Conservation (phyloP, 2,797 vertebrate genomes). For the Psittacula derbiana region DNA sequence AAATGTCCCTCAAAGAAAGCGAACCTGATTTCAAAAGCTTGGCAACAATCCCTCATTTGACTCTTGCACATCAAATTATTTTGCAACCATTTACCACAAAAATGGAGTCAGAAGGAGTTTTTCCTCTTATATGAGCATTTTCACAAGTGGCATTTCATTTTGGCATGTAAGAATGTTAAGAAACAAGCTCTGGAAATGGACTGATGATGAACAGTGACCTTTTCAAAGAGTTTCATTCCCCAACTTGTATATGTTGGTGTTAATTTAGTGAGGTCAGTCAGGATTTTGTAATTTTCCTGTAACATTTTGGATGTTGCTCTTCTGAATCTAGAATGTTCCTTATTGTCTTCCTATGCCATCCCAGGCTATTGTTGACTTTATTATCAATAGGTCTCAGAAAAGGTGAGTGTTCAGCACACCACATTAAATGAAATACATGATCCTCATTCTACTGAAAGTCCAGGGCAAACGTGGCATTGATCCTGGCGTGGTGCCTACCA, state of each 20-base stretch:
- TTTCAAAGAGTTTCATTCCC: not conserved
- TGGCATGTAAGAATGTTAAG: not conserved
- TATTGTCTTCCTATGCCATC: not conserved
- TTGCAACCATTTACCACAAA: slow-evolving; percentile 29
- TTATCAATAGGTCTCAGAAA: not conserved
- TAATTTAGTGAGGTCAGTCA: not conserved
- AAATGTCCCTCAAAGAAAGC: slow-evolving; percentile 22
- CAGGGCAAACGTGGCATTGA: not conserved
- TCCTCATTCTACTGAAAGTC: not conserved
- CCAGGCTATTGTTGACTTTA: not conserved
- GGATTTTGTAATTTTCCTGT: not conserved
- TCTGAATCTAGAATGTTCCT: not conserved
- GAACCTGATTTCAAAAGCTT: slow-evolving; percentile 60
- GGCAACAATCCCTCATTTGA: slow-evolving; percentile 24
- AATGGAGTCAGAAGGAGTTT: not conserved
- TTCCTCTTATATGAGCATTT: accelerated
- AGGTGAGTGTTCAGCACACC: not conserved
- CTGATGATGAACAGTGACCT: not conserved
- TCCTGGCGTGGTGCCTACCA: not conserved
- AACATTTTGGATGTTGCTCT: not conserved
- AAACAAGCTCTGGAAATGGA: not conserved
- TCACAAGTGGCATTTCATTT: not conserved
- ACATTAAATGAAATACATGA: not conserved
- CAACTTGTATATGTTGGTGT: not conserved
- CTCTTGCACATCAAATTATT: slow-evolving; percentile 40